Conservation (phyloP, 2,113 vertebrate species). For the Stegostoma tigrinum region DNA sequence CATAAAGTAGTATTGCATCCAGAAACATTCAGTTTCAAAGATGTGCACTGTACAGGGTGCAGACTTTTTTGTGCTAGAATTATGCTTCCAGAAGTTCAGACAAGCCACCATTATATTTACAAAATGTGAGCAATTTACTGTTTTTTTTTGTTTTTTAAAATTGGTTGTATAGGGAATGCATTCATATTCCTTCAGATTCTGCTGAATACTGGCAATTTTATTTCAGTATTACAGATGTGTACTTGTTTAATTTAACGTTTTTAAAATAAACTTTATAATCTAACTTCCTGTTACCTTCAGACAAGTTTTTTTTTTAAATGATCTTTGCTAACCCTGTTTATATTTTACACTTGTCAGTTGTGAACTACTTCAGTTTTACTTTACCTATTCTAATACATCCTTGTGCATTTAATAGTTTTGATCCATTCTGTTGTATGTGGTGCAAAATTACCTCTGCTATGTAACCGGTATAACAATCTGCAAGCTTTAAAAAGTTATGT, state of each 20-base stretch:
- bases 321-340: too few relatives aligned
- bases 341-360: too few relatives aligned
- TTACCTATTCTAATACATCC: background rate
- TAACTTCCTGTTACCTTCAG: background rate
- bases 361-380: background rate
- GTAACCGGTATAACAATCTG: too few relatives aligned
- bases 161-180: background rate
- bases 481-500: background rate
- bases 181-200: background rate
- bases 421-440: background rate
- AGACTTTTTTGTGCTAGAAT: background rate
- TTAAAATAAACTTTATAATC: background rate
- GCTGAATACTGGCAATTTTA: background rate
- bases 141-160: background rate
- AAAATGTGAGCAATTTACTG: background rate
- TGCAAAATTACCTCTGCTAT: background rate
- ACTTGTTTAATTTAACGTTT: background rate
- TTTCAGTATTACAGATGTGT: background rate
- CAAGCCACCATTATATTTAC: background rate
- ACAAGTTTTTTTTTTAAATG: background rate
- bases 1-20: background rate
- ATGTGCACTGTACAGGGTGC: background rate
- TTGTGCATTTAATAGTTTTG: background rate
- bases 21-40: background rate
- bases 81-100: background rate